Conservation (phyloP, 2,888 invertebrate species). For the Auanema sp. region DNA sequence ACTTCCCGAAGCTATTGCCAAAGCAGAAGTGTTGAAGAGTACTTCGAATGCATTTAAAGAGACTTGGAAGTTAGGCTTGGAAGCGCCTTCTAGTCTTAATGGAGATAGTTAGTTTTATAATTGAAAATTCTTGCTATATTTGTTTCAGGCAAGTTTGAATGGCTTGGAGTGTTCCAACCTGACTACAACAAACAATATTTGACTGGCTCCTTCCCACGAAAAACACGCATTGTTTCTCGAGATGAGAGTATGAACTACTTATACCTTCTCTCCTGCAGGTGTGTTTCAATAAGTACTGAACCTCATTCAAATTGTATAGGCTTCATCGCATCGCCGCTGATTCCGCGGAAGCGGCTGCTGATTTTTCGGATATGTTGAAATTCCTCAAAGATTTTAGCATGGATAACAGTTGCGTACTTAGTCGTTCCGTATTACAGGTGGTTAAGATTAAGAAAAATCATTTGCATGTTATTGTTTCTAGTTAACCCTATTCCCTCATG, state of each 20-base stretch:
- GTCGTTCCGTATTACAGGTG: slow-evolving; percentile 80
- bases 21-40: too few relatives aligned
- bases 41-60: too few relatives aligned
- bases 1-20: too few relatives aligned
- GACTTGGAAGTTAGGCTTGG: too few relatives aligned
- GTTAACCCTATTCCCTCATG: slow-evolving; percentile 15
- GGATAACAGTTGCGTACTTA: slow-evolving; percentile 76
- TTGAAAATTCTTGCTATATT: not conserved
- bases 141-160: slow-evolving; percentile 36
- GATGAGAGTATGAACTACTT: slow-evolving; percentile 19
- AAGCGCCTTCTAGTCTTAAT: too few relatives aligned
- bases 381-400: slow-evolving; percentile 24
- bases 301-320: not conserved
- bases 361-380: slow-evolving; percentile 22
- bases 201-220: slow-evolving; percentile 97
- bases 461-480: not conserved
- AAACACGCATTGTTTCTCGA: slow-evolving; percentile 65
- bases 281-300: not conserved
- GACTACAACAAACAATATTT: slow-evolving; percentile 90
- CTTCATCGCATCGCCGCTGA: slow-evolving; percentile 1
- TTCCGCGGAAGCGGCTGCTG: slow-evolving; percentile 4
- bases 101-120: not conserved
- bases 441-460: not conserved
- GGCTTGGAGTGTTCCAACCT: slow-evolving; percentile 84
- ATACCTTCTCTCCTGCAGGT: slow-evolving; percentile 15